These are phyloP conservation scores for Melipona quadrifasciata DNA, from an alignment of 1,140 invertebrate species.

Conservation along the genomic window DNA sequence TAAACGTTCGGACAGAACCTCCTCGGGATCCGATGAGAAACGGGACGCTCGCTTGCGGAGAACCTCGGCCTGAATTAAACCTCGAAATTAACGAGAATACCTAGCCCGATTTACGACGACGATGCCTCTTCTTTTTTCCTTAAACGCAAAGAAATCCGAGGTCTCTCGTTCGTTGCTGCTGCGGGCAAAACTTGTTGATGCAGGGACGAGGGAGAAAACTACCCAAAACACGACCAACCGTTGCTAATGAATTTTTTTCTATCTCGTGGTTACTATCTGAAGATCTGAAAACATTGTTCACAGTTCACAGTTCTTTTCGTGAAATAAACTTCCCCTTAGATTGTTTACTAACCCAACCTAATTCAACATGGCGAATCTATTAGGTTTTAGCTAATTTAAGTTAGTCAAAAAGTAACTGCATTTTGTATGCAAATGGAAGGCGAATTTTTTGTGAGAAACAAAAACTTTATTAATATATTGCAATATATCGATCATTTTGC, in stretches of 20 bases:
- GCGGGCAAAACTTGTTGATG: neutral
- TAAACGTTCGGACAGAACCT: slow-evolving; percentile 49
- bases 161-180: neutral
- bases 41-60: neutral
- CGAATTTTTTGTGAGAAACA: no score
- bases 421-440: no score
- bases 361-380: neutral
- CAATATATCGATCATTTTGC: no score
- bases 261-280: neutral
- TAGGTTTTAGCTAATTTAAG: no score
- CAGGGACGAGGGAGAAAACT: neutral
- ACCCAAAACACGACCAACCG: neutral
- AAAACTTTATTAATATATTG: no score
- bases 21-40: slow-evolving; percentile 42
- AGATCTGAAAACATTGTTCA: neutral
- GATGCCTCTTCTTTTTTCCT: neutral
- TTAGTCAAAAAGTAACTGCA: no score
- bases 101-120: slow-evolving; percentile 38
- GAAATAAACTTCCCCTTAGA: neutral
- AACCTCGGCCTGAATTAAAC: slow-evolving; percentile 33
- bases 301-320: neutral
- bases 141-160: neutral
- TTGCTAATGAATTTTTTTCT: neutral
- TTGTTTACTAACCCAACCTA: neutral
- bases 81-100: slow-evolving; percentile 45